Percentiles rank a stretch among this genome's conserved stretches.
Evolutionary conservation across 53 echinoderm and acorn worm genomes (phyloP).

Genomic region (Apostichopus leukothele): DNA sequence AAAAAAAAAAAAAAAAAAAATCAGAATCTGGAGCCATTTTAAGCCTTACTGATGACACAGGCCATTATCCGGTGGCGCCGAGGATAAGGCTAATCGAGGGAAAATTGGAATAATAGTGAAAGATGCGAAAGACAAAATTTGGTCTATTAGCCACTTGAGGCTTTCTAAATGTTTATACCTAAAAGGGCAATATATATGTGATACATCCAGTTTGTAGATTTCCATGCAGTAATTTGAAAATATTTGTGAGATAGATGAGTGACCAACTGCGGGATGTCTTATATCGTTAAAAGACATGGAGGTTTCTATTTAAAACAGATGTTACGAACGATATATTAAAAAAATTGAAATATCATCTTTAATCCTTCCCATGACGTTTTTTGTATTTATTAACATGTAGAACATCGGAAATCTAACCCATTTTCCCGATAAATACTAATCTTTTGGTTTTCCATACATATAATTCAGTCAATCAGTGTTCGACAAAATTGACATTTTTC

Average conservation of each 20-base stretch:
- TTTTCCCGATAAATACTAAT: no score
- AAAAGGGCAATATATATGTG: not conserved
- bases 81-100: slow-evolving; percentile 2
- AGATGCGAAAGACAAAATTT: not conserved
- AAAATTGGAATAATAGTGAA: not conserved
- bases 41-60: not conserved
- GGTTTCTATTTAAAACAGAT: no score
- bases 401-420: no score
- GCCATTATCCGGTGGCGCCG: slow-evolving; percentile 11
- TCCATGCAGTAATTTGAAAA: not conserved
- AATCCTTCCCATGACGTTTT: no score
- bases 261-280: not conserved
- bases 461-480: no score
- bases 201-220: not conserved
- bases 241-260: not conserved
- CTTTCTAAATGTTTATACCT: not conserved
- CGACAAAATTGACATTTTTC: no score
- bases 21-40: not conserved
- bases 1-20: not conserved
- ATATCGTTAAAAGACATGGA: no score
- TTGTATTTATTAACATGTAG: no score
- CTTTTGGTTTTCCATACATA: no score
- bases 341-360: no score
- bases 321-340: no score
- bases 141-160: slow-evolving; percentile 10